phyloP scores from a whole-genome alignment of 2,888 invertebrate species.

The Epistrophe eligans region DNA sequence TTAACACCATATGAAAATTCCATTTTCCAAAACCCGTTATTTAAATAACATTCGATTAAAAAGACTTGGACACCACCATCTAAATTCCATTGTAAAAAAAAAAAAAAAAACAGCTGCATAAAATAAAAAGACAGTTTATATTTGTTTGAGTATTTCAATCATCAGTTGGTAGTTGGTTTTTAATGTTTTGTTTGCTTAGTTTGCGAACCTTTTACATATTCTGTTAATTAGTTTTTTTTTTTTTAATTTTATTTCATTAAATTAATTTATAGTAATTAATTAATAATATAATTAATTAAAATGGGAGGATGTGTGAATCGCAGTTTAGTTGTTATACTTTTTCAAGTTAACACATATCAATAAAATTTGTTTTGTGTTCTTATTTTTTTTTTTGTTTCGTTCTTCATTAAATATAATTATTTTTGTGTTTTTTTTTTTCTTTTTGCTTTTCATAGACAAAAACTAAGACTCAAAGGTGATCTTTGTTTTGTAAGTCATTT shows the following conservation, averaged over 20 bases:
- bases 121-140: conserved; percentile 57
- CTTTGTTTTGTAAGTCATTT: conserved; percentile 11
- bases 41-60: not conserved
- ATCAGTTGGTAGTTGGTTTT: conserved; percentile 64
- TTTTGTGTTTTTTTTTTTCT: conserved; percentile 10
- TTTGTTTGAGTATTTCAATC: conserved; percentile 75
- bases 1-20: too few relatives aligned
- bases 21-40: too few relatives aligned
- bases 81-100: not conserved
- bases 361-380: conserved; percentile 19
- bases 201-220: conserved; percentile 57
- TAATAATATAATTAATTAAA: conserved; percentile 53
- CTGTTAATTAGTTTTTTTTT: conserved; percentile 13
- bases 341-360: conserved; percentile 35
- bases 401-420: conserved; percentile 31
- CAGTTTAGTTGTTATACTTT: conserved; percentile 48
- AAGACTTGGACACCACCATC: not conserved
- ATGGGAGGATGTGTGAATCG: conserved; percentile 63
- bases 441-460: conserved; percentile 38
- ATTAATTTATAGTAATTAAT: conserved; percentile 65
- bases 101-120: not conserved
- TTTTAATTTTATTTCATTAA: conserved; percentile 41
- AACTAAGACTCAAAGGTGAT: conserved; percentile 21
- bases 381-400: conserved; percentile 4
- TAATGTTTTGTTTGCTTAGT: conserved; percentile 45